phyloP scores from a whole-genome alignment of 2,888 invertebrate genomes.

The Malthinus seriepunctatus region DNA sequence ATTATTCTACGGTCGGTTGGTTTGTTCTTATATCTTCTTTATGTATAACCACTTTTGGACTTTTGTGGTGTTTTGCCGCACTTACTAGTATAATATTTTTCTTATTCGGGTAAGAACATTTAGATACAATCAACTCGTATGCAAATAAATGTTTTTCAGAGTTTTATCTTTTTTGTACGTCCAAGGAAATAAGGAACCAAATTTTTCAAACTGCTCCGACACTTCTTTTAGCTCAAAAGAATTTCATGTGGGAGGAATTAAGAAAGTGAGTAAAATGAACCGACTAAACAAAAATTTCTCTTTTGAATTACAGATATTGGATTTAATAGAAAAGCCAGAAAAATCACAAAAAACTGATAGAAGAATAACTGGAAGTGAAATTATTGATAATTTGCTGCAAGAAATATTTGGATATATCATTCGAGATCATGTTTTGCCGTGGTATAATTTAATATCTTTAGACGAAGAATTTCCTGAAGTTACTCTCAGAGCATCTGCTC shows the following conservation, averaged over 20 bases:
- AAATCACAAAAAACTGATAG: slow-evolving; percentile 55
- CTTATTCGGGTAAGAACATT: slow-evolving; percentile 48
- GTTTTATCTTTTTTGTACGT: slow-evolving; percentile 51
- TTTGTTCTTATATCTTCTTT: slow-evolving; percentile 49
- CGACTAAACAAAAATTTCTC: no score
- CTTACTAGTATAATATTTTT: slow-evolving; percentile 46
- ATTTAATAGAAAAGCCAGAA: slow-evolving; percentile 45
- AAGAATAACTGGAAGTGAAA: slow-evolving; percentile 81
- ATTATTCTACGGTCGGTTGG: slow-evolving; percentile 46
- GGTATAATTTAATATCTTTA: slow-evolving; percentile 69
- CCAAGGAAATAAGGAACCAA: slow-evolving; percentile 48
- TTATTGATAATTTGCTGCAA: slow-evolving; percentile 84
- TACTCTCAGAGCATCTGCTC: slow-evolving; percentile 67
- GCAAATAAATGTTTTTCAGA: slow-evolving; percentile 38
- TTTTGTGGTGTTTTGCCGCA: slow-evolving; percentile 50
- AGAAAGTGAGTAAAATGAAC: no score
- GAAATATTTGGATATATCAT: slow-evolving; percentile 81
- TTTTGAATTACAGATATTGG: slow-evolving; percentile 39
- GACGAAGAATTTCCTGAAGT: slow-evolving; percentile 76
- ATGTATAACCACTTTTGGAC: slow-evolving; percentile 52
- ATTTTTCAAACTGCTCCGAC: slow-evolving; percentile 40
- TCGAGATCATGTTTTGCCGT: slow-evolving; percentile 79
- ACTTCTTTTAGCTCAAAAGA: no score
- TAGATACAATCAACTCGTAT: not conserved
- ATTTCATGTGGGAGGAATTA: no score